A percentile compares a stretch with the other conserved stretches of the same genome.
phyloP scores from a whole-genome alignment of 2,797 vertebrate species.

The Sparus aurata region DNA sequence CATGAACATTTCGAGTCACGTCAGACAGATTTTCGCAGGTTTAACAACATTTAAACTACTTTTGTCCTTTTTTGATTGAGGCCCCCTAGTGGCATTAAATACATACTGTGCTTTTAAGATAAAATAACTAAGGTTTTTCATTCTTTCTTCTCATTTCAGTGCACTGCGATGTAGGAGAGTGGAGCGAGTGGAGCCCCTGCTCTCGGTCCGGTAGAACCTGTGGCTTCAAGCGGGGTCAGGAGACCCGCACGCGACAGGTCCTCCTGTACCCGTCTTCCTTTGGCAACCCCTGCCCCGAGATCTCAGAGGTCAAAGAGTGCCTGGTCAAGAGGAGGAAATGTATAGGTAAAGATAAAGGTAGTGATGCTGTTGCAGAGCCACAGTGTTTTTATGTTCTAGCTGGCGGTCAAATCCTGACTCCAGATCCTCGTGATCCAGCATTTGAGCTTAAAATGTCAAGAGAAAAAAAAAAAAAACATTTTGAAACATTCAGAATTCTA shows the following conservation, averaged over 20 bases:
- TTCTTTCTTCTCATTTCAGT: slow-evolving; percentile 80
- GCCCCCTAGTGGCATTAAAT: no score
- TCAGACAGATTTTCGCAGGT: no score
- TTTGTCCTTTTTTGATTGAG: no score
- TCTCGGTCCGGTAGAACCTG: slow-evolving; percentile 92
- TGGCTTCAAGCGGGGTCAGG: slow-evolving; percentile 94
- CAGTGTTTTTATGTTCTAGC: background rate
- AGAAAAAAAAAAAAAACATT: no score
- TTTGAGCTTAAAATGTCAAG: background rate
- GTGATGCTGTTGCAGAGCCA: background rate
- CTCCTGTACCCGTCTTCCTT: slow-evolving; percentile 89
- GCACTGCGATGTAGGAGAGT: slow-evolving; percentile 94
- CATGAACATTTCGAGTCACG: no score
- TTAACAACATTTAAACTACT: no score
- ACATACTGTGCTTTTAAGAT: no score
- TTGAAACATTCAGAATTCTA: no score
- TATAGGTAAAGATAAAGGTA: slow-evolving; percentile 85
- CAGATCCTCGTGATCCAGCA: background rate
- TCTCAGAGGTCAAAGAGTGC: slow-evolving; percentile 92
- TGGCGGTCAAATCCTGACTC: background rate
- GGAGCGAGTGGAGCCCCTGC: slow-evolving; percentile 95
- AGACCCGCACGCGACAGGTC: slow-evolving; percentile 92
- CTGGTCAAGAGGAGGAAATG: slow-evolving; percentile 94
- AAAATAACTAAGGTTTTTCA: background rate
- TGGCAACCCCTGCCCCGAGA: slow-evolving; percentile 90